These are phyloP conservation scores for Nyleta sp. DNA, from an alignment of 2,888 invertebrate species.

Conservation along the genomic window DNA sequence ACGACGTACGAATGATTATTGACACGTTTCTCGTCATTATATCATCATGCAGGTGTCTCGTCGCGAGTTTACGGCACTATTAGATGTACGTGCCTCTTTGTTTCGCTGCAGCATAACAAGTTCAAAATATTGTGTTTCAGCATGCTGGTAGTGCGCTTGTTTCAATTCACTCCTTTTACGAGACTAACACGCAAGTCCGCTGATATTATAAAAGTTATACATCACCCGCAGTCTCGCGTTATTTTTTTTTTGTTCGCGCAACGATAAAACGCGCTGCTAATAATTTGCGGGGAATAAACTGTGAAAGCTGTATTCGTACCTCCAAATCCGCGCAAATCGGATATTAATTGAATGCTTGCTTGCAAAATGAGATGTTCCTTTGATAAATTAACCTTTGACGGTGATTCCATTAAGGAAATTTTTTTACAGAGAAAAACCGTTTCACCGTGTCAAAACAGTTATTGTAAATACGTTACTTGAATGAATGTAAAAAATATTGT, in stretches of 20 bases:
- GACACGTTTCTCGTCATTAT: conserved; percentile 13
- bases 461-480: too few species aligned
- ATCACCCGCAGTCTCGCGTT: conserved; percentile 46
- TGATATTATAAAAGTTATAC: conserved; percentile 39
- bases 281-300: background rate
- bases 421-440: too few species aligned
- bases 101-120: conserved; percentile 14
- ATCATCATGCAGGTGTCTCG: conserved; percentile 32
- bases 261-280: conserved; percentile 5
- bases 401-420: too few species aligned
- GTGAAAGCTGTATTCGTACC: background rate
- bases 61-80: conserved; percentile 1
- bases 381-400: background rate
- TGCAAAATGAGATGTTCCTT: background rate
- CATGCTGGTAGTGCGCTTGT: conserved; percentile 49
- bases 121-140: conserved; percentile 53
- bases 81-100: conserved; percentile 15
- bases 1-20: conserved; percentile 16
- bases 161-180: conserved; percentile 45
- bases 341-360: background rate
- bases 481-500: background rate
- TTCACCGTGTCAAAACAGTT: too few species aligned
- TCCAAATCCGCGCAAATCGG: background rate
- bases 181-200: conserved; percentile 34
- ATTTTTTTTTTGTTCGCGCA: conserved; percentile 12